Evolutionary conservation across 2,113 vertebrate species (phyloP).

Genomic region (Probosciger aterrimus): DNA sequence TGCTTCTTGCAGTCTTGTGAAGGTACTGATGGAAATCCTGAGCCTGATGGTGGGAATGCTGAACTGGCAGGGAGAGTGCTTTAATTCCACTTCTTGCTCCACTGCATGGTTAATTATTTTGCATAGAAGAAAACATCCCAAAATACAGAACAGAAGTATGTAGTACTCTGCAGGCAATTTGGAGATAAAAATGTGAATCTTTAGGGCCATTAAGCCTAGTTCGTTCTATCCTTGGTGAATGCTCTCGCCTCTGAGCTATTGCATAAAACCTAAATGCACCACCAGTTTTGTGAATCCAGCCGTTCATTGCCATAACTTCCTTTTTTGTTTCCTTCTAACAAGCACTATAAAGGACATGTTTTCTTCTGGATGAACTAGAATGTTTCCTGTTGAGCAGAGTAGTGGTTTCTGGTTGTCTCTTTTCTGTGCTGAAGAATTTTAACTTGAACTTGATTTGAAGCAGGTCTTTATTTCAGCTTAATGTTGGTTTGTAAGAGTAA

Average conservation of each 20-base stretch:
- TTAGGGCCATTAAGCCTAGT: neutral
- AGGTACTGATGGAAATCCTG: neutral
- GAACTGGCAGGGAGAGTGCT: neutral
- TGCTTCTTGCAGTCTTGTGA: neutral
- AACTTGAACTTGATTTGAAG: neutral
- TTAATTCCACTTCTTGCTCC: neutral
- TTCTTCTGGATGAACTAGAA: neutral
- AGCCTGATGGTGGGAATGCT: neutral
- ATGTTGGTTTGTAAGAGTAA: neutral
- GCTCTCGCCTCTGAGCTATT: neutral
- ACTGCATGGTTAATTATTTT: conserved; percentile 4
- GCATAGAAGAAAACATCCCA: neutral
- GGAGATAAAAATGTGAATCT: neutral
- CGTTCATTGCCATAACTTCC: neutral
- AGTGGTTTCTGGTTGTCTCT: neutral
- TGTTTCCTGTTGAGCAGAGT: conserved; percentile 2
- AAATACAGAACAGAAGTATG: neutral
- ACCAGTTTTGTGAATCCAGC: conserved; percentile 24
- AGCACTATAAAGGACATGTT: neutral
- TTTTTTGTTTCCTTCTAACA: neutral
- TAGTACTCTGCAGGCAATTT: neutral
- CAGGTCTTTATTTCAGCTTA: neutral
- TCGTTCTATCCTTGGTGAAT: neutral
- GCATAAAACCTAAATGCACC: neutral
- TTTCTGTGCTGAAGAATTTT: neutral